Evolutionary conservation across 2,113 vertebrate genomes (phyloP), one percentile per base, ranked within the genome.

Genomic region (Gnathonemus longibarbis): DNA sequence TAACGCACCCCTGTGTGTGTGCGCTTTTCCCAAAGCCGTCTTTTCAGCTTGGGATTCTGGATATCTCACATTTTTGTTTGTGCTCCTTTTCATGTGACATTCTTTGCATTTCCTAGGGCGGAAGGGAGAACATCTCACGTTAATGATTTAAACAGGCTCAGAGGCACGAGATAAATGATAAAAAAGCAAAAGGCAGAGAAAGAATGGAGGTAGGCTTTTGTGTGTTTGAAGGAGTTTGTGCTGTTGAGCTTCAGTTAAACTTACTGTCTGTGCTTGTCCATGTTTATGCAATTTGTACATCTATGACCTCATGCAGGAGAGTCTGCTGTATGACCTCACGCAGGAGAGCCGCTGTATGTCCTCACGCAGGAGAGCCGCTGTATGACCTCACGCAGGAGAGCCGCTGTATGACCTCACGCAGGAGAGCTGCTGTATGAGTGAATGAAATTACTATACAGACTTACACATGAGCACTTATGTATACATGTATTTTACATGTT

Each of bases 141-240:
- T 84, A 95, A 94, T 95, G 94, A 94, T 95, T 94, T 89, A 94
- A 91, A 88, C 27, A 89, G 93, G 90, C 42, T 66, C 89, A 50
- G 88, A 45, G 87, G 11, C 7, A 39, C 19, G 11, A 9, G 7
- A 58, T 88, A 27, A 90, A 88, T 88, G 58, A 90, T 90, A 39
- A 45, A 89, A 17, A 58, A 17, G 66, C 21, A 77, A 83, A 50
- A 46, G 3, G 19, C 24, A 45, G 17, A 9, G 21, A 45, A 31
- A 86, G 84, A 49, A n/a, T 85, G 84, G 21, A 48, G 27, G 84
- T 10, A 27, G 84, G 42, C 52, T 52, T 11, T 83, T 50, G 74
- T 35, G 62, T 48, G 49, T 83, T 74, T 50, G 74, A 3, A 31
- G 7, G 39, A 84, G 11, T 48, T 84, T 24, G 31, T 13, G 39